Base-by-base conservation (phyloP, 2,888 invertebrate genomes). In the Nephrocerus scutellatus region DNA sequence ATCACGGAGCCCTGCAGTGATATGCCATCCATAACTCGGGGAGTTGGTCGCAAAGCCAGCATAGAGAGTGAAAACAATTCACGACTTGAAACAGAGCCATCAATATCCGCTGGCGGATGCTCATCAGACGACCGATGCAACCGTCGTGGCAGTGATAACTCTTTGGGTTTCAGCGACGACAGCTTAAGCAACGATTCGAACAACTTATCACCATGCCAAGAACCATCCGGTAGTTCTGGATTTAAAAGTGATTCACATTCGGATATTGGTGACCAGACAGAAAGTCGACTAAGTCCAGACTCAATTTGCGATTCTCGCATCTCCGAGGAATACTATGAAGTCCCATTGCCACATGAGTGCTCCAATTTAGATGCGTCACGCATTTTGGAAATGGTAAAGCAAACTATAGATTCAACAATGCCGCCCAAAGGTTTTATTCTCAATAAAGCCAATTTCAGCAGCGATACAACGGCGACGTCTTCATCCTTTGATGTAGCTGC, bases 1-100 rank as follows among this genome's bases (percentile, higher is more conserved):
- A 83, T 84, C 46, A 81, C 82, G 0, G 82, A 83, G 52, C 83
- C 83, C 0, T 76, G 78, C 1, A 84, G 81, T 41, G 79, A 79
- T 46, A 74, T 82, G 64, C 87, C 87, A 1, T 85, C 86, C 1
- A 87, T 88, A 41, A 86, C 84, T 1, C 76, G 82, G 40, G 87
- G 87, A 1, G 82, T 82, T 18, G 82, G 83, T 1, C 70, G 81
- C 28, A 81, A 81, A 51, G 74, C 77, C 4, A 81, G 81, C 36
- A 74, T 79, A 30, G 82, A 82, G 46, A 73, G 71, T 2, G 79
- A 79, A 21, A 52, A 51, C 37, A 18, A 54, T 41, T 26, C 57
- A 40, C 39, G 50, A 30, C 21, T 46, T 6, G 48, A 51, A 13
- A 45, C 47, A 4, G 51, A 49, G 21, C 13, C 43, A 33, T 13